Evolutionary conservation across 2,888 invertebrate genomes (phyloP).

Genomic region (Pecten maximus): DNA sequence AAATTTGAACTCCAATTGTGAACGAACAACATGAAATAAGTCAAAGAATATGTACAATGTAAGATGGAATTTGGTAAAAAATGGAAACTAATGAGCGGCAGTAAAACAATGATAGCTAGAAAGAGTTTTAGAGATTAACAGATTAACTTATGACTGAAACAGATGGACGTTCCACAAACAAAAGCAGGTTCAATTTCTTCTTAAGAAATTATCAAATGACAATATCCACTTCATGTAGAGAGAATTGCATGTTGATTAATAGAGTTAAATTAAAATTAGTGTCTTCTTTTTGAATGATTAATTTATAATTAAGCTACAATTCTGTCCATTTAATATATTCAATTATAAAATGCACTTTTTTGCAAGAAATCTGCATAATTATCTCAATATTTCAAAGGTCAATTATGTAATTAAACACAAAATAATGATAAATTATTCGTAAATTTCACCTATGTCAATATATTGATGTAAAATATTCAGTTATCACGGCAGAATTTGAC

Average conservation of each 20-base stretch:
- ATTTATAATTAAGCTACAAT: not conserved
- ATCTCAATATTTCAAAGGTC: conserved; percentile 13
- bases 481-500: not conserved
- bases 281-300: conserved; percentile 5
- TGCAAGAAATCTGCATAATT: not conserved
- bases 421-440: conserved; percentile 19
- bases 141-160: too few relatives aligned
- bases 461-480: not conserved
- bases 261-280: not conserved
- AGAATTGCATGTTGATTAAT: not conserved
- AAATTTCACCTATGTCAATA: conserved; percentile 21
- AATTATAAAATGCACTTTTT: conserved; percentile 2
- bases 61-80: too few relatives aligned
- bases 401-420: not conserved
- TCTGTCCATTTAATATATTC: not conserved
- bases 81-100: too few relatives aligned
- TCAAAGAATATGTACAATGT: too few relatives aligned
- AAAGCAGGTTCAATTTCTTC: too few relatives aligned
- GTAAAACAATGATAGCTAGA: too few relatives aligned
- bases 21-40: too few relatives aligned
- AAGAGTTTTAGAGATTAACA: too few relatives aligned
- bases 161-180: too few relatives aligned
- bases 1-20: too few relatives aligned
- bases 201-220: too few relatives aligned
- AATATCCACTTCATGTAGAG: not conserved